phyloP scores from a whole-genome alignment of 2,113 vertebrate species.

The Protobothrops mucrosquamatus region DNA sequence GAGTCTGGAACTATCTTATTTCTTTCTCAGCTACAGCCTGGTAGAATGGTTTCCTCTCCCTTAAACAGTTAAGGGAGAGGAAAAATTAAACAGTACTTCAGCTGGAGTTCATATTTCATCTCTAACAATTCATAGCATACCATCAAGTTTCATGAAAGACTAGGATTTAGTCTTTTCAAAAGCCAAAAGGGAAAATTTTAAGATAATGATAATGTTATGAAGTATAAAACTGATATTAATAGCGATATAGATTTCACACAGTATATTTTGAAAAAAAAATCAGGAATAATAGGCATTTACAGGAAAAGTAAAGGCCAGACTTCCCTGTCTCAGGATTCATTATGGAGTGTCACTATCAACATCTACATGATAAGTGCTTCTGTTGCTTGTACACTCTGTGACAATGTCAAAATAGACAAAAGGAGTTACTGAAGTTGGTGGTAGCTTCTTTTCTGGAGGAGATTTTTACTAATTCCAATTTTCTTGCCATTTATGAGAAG shows the following conservation, averaged over 20 bases:
- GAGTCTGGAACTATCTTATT: not conserved
- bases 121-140: not conserved
- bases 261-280: not conserved
- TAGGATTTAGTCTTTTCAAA: not conserved
- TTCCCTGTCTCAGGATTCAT: not conserved
- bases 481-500: not conserved
- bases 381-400: not conserved
- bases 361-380: not conserved
- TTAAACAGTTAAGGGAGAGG: not conserved
- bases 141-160: not conserved
- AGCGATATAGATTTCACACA: not conserved
- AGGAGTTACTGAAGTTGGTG: not conserved
- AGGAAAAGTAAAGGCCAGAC: not conserved
- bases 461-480: not conserved
- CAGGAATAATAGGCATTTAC: not conserved
- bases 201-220: not conserved
- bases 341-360: not conserved
- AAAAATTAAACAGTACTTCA: not conserved
- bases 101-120: not conserved
- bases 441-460: not conserved
- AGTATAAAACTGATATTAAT: not conserved
- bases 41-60: not conserved
- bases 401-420: not conserved
- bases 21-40: not conserved
- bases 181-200: not conserved